phyloP scores from a whole-genome alignment of 2,888 invertebrate species.

The Cybosia mesomella region DNA sequence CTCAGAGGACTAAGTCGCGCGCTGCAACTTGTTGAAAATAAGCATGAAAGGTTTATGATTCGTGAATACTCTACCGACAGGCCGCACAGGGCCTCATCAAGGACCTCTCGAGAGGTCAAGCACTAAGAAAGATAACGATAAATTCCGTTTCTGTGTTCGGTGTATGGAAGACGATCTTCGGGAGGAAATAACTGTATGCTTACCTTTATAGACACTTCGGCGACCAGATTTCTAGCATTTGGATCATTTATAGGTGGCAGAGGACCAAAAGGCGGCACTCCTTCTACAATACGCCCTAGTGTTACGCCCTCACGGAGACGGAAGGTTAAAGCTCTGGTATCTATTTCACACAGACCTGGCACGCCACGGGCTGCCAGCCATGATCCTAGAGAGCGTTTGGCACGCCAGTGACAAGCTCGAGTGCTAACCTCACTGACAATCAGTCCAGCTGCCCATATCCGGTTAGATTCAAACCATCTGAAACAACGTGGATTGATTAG shows the following conservation, averaged over 20 bases:
- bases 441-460: conserved; percentile 96
- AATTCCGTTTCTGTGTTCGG: too few species aligned
- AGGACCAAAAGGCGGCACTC: conserved; percentile 77
- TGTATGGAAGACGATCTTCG: too few species aligned
- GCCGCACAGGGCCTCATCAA: too few species aligned
- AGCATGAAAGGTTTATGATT: too few species aligned
- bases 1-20: too few species aligned
- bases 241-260: conserved; percentile 89
- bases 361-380: conserved; percentile 94
- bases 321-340: conserved; percentile 97
- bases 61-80: too few species aligned
- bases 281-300: conserved; percentile 89
- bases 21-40: too few species aligned
- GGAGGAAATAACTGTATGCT: too few species aligned
- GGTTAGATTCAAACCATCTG: conserved; percentile 96
- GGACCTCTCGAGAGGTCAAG: too few species aligned
- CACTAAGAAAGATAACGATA: too few species aligned
- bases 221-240: conserved; percentile 95
- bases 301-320: conserved; percentile 96
- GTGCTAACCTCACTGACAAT: conserved; percentile 96
- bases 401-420: conserved; percentile 96
- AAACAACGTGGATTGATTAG: conserved; percentile 38
- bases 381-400: conserved; percentile 91
- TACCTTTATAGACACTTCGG: conserved; percentile 95
- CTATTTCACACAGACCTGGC: conserved; percentile 96